Conservation (phyloP, 2,888 invertebrate genomes). For the Limenitis camilla region DNA sequence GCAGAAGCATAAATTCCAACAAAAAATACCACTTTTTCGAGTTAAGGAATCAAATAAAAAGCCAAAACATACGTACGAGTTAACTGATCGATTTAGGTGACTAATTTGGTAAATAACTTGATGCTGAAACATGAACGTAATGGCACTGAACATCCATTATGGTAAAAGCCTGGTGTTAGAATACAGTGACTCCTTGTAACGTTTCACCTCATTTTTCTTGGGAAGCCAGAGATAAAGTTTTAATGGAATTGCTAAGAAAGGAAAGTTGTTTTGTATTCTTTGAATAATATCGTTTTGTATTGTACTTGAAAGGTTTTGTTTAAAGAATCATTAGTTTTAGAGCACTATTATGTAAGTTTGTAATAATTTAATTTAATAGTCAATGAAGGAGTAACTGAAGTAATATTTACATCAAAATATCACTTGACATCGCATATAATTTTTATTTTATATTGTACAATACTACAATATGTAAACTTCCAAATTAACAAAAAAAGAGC, state of each 20-base stretch:
- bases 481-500: too few relatives aligned
- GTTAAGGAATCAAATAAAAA: too few relatives aligned
- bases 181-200: conserved; percentile 27
- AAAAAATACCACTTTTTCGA: too few relatives aligned
- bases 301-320: conserved; percentile 1
- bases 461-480: too few relatives aligned
- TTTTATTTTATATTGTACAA: too few relatives aligned
- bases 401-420: too few relatives aligned
- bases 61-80: too few relatives aligned
- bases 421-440: too few relatives aligned
- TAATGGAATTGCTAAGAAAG: conserved; percentile 13
- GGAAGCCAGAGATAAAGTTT: conserved; percentile 20
- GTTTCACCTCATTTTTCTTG: conserved; percentile 28
- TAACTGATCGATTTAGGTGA: background rate
- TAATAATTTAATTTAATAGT: too few relatives aligned
- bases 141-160: conserved; percentile 25
- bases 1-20: too few relatives aligned
- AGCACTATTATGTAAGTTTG: background rate
- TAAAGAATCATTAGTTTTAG: conserved; percentile 6
- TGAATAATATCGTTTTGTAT: background rate
- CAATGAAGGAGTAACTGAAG: too few relatives aligned
- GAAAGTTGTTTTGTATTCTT: conserved; percentile 1
- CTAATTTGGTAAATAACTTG: conserved; percentile 18
- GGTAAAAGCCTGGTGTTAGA: conserved; percentile 27
- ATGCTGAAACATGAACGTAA: conserved; percentile 19